Base-by-base conservation (phyloP, 2,888 invertebrate genomes). In the Polyommatus icarus region DNA sequence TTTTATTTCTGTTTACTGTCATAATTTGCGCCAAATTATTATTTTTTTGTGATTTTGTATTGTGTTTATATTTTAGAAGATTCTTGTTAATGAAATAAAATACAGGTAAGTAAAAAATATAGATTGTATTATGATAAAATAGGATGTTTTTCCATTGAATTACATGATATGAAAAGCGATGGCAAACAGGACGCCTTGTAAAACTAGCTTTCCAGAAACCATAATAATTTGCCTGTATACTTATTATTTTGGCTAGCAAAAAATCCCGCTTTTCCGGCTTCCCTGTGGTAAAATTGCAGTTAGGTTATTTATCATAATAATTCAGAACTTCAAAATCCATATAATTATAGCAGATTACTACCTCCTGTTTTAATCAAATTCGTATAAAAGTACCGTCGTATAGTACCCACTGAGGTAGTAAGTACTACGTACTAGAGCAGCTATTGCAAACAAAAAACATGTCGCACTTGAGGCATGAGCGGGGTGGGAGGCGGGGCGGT, bases 1-100 rank as follows among this genome's bases (percentile, higher is more conserved):
- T 76, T 79, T 71, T 50, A 76, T 77, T 78, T 78, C 75, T 79
- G 80, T 79, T 77, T 72, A 78, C 76, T 81, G 89, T 89, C 89
- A 90, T 85, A 84, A 88, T 88, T 88, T 89, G 90, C 90, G 91
- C 91, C 90, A 90, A 90, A 88, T 82, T 80, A 82, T 78, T 79
- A 76, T 78, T 78, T 76, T 76, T n/a, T 71, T 73, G 54, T 54
- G 32, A 75, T 77, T 76, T 78, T 73, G 72, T 73, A 71, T 61
- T 76, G 59, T 77, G 36, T 61, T 67, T 71, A 18, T 50, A 71
- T n/a, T 46, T 71, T 71, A 67, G 29, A 40, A 18, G 10, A 46
- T 46, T 46, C 10, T 46, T 50, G 73, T 24, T 50, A 12, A 46
- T 71, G 36, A 36, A 36, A 71, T 71, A 71, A 18, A 36, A 71